These are phyloP conservation scores for Hyppa rectilinea DNA, from an alignment of 2,888 invertebrate genomes.

Conservation along the genomic window DNA sequence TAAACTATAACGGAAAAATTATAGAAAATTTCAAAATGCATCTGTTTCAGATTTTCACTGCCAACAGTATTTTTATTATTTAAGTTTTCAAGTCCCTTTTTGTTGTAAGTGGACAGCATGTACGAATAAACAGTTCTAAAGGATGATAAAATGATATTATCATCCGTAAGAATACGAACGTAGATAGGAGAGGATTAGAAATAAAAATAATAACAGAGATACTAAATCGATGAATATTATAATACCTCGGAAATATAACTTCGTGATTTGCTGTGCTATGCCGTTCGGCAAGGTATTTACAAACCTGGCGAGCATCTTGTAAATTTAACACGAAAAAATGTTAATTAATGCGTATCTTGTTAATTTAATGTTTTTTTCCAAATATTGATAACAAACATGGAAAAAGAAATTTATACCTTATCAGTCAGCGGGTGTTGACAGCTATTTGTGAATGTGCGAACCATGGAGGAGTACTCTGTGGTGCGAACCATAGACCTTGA, in stretches of 20 bases:
- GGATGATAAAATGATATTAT: neutral
- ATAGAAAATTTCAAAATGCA: constrained; percentile 15
- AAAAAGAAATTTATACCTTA: constrained; percentile 63
- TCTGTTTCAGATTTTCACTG: neutral
- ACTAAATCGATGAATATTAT: neutral
- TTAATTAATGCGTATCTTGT: neutral
- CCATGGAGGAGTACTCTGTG: no score
- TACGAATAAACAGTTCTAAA: neutral
- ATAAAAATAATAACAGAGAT: neutral
- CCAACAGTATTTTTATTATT: neutral
- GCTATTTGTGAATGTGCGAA: no score
- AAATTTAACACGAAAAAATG: constrained; percentile 9
- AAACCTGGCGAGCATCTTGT: constrained; percentile 90
- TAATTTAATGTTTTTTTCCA: neutral
- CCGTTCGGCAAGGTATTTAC: constrained; percentile 91
- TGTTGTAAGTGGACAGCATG: neutral
- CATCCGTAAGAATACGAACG: neutral
- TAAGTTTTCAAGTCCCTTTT: neutral
- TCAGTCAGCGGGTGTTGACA: constrained; percentile 54
- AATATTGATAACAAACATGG: constrained; percentile 24
- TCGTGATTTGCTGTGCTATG: constrained; percentile 91
- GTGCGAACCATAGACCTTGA: no score
- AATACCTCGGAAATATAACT: constrained; percentile 92
- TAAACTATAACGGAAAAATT: neutral
- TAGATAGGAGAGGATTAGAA: neutral